phyloP scores from a whole-genome alignment of 2,797 vertebrate genomes.

The Xiphorhynchus erythropygius region DNA sequence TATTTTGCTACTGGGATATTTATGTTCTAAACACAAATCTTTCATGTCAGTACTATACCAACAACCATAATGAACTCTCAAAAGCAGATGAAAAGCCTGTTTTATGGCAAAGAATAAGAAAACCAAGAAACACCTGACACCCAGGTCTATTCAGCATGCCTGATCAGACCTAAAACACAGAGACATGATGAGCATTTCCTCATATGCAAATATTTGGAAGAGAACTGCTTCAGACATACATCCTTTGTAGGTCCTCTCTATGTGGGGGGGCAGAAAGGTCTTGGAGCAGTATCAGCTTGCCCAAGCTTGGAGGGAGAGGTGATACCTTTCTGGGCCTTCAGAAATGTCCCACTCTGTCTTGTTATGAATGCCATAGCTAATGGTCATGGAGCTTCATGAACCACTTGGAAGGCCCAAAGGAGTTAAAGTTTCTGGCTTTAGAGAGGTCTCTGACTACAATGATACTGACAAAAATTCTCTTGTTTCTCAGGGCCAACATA shows the following conservation, averaged over 20 bases:
- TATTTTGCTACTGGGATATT: background rate
- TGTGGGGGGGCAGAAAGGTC: background rate
- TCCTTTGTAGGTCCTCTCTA: accelerated
- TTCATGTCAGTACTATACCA: background rate
- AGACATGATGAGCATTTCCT: background rate
- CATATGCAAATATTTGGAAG: background rate
- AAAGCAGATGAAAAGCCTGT: background rate
- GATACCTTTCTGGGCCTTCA: background rate
- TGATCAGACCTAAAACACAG: background rate
- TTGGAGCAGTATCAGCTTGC: background rate
- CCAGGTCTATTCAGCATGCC: background rate
- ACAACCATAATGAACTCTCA: background rate
- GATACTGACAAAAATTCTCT: background rate
- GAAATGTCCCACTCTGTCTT: background rate
- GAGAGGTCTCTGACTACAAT: background rate
- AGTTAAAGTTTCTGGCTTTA: background rate
- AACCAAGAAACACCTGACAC: background rate
- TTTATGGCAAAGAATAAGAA: background rate
- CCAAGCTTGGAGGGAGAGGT: background rate
- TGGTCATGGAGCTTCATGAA: background rate
- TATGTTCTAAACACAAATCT: background rate
- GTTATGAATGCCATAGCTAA: background rate
- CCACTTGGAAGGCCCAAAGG: accelerated
- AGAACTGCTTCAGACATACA: background rate
- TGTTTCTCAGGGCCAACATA: background rate